Evolutionary conservation across 2,113 vertebrate species (phyloP).

Genomic region (Anolis sagrei): DNA sequence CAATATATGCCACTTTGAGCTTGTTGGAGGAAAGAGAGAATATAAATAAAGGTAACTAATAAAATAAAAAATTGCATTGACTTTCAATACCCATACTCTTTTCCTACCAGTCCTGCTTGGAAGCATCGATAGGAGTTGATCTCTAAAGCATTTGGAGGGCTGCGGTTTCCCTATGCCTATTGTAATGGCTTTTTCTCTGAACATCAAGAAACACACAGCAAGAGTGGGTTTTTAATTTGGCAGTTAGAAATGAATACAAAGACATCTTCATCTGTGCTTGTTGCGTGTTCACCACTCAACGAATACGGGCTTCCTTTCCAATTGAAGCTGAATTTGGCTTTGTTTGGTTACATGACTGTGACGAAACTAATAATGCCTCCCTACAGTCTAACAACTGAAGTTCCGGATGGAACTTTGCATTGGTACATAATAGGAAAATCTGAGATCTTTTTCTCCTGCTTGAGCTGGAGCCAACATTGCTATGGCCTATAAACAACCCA

Average conservation of each 20-base stretch:
- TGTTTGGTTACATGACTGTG: conserved; percentile 28
- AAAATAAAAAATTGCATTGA: no score
- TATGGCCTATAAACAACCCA: background rate
- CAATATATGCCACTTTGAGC: background rate
- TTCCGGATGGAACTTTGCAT: conserved; percentile 27
- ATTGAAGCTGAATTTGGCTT: conserved; percentile 29
- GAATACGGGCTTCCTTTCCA: conserved; percentile 31
- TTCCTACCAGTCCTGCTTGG: no score
- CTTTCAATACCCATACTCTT: no score
- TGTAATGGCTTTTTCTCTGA: background rate
- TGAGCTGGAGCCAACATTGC: background rate
- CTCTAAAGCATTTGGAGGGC: background rate
- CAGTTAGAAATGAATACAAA: background rate
- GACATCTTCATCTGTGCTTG: background rate
- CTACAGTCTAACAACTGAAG: conserved; percentile 25
- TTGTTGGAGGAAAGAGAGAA: background rate
- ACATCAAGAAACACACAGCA: background rate
- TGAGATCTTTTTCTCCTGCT: conserved; percentile 8
- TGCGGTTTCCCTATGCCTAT: background rate
- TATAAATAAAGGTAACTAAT: background rate
- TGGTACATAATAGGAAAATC: conserved; percentile 3
- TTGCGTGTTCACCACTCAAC: conserved; percentile 3
- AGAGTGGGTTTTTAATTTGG: background rate
- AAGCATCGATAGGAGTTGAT: no score
- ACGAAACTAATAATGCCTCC: conserved; percentile 8